Evolutionary conservation across 2,113 vertebrate genomes (phyloP), one percentile per base, ranked within the genome.

Genomic region (Dascyllus trimaculatus): DNA sequence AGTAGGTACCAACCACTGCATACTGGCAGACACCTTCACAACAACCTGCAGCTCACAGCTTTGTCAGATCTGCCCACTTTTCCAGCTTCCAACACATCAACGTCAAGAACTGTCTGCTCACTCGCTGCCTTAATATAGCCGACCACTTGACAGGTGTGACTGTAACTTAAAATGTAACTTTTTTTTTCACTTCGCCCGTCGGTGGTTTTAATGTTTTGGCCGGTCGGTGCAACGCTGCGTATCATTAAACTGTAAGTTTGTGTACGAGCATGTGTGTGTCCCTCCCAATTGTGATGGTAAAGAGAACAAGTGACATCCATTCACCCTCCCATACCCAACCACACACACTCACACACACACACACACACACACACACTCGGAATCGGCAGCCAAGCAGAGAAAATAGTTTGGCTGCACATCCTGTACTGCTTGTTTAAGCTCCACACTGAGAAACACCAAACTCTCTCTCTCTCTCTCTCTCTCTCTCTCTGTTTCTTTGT

Each of bases 341-440:
- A 72, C 69, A 58, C 71, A 62, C 77, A 75, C 73, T 60, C 66
- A 75, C 65, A 71, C 72, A 62, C 72, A 74, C 32, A 69, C 52
- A 72, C 64, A 80, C 74, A 75, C 60, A 78, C 77, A 72, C 56
- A 68, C 70, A 78, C 73, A 84, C 71, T 77, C 52, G 75, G 14
- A 78, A 43, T 70, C 73, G 40, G 84, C 88, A 90, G 92, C 89
- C 90, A 94, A 89, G 84, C 88, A 88, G 85, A 89, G 88, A 85
- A 90, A 90, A 93, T 92, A 93, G 83, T 93, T 94, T 94, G 93
- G 93, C 92, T 91, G 93, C 89, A 94, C 93, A 93, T 84, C 84
- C 81, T 92, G 92, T 93, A 62, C 91, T 82, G 82, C 84, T 90
- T 87, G 87, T 91, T 91, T 90, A 89, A 93, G 88, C 88, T 87